Conservation (phyloP, 2,888 invertebrate genomes). For the Notocelia uddmanniana region DNA sequence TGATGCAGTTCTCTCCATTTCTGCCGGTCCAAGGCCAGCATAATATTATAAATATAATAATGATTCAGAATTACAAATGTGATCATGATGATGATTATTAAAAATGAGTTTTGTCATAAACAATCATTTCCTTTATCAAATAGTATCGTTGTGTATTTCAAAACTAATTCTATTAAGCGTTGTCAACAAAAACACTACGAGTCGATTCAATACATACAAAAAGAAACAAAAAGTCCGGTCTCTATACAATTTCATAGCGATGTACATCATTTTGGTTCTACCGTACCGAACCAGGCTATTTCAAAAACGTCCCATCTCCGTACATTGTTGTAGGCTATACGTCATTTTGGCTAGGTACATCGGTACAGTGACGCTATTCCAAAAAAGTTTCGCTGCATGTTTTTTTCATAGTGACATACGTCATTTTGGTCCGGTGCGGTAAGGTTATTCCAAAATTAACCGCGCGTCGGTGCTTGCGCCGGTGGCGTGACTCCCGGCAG, state of each 20-base stretch:
- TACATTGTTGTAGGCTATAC: not conserved
- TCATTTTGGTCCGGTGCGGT: not conserved
- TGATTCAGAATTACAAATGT: no score
- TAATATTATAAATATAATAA: no score
- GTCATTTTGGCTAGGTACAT: not conserved
- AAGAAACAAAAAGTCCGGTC: not conserved
- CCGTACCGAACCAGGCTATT: no score
- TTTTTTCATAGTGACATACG: not conserved
- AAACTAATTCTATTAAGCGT: conserved; percentile 1
- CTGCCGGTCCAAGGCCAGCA: no score
- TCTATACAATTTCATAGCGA: not conserved
- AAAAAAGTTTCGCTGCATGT: not conserved
- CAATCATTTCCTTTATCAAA: not conserved
- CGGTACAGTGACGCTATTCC: conserved; percentile 47
- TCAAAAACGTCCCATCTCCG: not conserved
- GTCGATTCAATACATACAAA: not conserved
- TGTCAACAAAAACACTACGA: conserved; percentile 40
- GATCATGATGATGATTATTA: no score
- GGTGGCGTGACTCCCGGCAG: conserved; percentile 75
- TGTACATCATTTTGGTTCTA: no score
- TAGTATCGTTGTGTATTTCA: not conserved
- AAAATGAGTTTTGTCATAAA: not conserved
- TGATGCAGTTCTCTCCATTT: no score
- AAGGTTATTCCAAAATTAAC: conserved; percentile 74
- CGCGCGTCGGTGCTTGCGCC: conserved; percentile 57